phyloP scores from a whole-genome alignment of 2,888 invertebrate species.

The Limnephilus lunatus region DNA sequence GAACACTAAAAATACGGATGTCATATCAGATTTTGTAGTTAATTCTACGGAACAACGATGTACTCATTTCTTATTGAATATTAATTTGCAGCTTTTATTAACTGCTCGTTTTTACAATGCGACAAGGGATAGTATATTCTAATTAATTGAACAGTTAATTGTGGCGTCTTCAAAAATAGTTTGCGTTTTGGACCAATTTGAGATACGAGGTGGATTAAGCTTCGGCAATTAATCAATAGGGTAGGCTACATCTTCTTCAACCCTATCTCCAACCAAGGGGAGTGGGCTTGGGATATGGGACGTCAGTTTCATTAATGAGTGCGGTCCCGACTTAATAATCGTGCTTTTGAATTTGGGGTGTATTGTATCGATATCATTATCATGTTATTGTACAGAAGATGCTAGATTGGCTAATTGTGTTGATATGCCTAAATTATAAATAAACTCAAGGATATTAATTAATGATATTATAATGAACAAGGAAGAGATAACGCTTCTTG shows the following conservation, averaged over 20 bases:
- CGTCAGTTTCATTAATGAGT: slow-evolving; percentile 14
- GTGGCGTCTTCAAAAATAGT: neutral
- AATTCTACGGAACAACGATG: neutral
- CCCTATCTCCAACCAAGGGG: neutral
- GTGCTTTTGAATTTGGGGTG: neutral
- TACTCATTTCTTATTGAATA: neutral
- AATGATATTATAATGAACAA: too few species aligned
- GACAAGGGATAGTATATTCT: neutral
- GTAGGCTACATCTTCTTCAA: neutral
- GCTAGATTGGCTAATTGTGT: neutral
- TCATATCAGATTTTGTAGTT: neutral
- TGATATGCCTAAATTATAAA: neutral
- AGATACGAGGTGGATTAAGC: neutral
- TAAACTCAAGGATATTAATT: neutral
- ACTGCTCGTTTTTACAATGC: neutral
- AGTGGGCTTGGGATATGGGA: neutral
- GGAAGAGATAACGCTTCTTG: neutral
- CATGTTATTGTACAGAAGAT: neutral
- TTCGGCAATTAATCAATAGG: slow-evolving; percentile 8
- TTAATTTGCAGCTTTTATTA: neutral
- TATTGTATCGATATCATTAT: neutral
- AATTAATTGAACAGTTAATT: neutral
- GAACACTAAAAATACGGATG: too few species aligned
- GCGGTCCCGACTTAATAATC: neutral
- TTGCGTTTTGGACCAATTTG: neutral